Percentiles rank a stretch among this genome's conserved stretches.
phyloP scores from a whole-genome alignment of 1,140 invertebrate species.

The Popillia japonica region DNA sequence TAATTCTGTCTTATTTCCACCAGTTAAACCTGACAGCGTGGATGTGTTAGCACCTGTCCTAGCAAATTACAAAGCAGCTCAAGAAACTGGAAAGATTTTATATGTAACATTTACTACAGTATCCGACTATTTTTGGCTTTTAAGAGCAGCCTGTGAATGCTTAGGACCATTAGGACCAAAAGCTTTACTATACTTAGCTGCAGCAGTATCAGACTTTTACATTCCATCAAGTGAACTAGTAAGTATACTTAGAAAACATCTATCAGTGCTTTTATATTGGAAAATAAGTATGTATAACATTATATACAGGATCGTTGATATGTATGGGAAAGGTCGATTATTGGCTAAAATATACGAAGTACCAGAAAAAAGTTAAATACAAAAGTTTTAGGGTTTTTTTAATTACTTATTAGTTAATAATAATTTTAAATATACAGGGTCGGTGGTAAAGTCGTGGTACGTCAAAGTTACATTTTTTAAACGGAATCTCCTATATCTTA shows the following conservation, averaged over 20 bases:
- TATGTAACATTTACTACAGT: constrained; percentile 85
- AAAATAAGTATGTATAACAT: too few relatives aligned
- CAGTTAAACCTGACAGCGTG: constrained; percentile 76
- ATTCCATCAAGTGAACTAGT: constrained; percentile 93
- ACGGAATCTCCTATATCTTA: too few relatives aligned
- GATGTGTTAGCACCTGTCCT: constrained; percentile 73
- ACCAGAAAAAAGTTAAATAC: too few relatives aligned
- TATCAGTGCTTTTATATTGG: background rate
- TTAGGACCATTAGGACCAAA: constrained; percentile 72
- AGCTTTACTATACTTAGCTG: constrained; percentile 92
- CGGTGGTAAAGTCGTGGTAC: too few relatives aligned
- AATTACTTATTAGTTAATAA: too few relatives aligned
- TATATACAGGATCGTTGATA: too few relatives aligned
- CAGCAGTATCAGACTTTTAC: constrained; percentile 99
- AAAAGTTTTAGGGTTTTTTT: too few relatives aligned
- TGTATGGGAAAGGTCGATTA: too few relatives aligned
- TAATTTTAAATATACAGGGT: too few relatives aligned
- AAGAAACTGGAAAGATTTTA: constrained; percentile 72
- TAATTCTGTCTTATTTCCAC: constrained; percentile 4
- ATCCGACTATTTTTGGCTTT: constrained; percentile 92
- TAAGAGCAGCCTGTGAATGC: constrained; percentile 81
- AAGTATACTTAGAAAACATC: constrained; percentile 53
- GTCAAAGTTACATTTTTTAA: too few relatives aligned
- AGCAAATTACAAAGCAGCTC: constrained; percentile 74
- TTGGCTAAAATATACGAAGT: too few relatives aligned